phyloP scores from a whole-genome alignment of 2,888 invertebrate genomes.

The Junonia oenone region DNA sequence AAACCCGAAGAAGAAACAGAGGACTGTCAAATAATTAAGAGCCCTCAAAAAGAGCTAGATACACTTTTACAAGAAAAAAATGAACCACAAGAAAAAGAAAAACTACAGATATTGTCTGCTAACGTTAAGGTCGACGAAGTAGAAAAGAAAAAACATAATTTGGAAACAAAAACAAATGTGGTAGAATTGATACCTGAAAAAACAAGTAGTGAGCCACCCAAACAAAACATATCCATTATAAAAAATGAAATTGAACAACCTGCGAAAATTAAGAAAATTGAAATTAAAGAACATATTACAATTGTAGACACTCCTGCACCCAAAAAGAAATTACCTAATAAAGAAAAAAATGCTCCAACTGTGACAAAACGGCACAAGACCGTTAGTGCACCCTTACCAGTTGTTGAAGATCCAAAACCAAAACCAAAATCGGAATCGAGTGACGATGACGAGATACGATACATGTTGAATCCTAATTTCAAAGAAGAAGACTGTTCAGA shows the following conservation, averaged over 20 bases:
- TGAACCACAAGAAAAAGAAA: background rate
- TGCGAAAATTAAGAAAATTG: slow-evolving; percentile 28
- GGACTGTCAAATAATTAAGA: slow-evolving; percentile 24
- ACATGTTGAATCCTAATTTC: slow-evolving; percentile 67
- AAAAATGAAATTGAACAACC: slow-evolving; percentile 7
- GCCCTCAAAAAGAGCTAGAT: background rate
- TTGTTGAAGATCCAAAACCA: slow-evolving; percentile 29
- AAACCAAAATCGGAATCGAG: slow-evolving; percentile 44
- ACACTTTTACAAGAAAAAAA: background rate
- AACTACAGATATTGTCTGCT: background rate
- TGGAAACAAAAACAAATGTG: slow-evolving; percentile 5
- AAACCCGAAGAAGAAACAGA: slow-evolving; percentile 40
- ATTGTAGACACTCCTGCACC: slow-evolving; percentile 31
- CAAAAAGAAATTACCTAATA: slow-evolving; percentile 38
- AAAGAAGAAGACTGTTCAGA: slow-evolving; percentile 45
- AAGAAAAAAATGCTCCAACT: slow-evolving; percentile 46
- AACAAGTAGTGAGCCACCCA: background rate
- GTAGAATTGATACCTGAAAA: slow-evolving; percentile 6
- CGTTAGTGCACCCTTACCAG: slow-evolving; percentile 28
- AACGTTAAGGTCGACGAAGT: background rate
- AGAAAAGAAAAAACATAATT: slow-evolving; percentile 1
- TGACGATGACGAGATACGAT: slow-evolving; percentile 65
- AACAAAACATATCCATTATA: background rate
- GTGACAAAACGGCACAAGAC: slow-evolving; percentile 50
- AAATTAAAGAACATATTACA: slow-evolving; percentile 25